phyloP scores from a whole-genome alignment of 1,140 invertebrate species.

The Drosophila rhopaloa region DNA sequence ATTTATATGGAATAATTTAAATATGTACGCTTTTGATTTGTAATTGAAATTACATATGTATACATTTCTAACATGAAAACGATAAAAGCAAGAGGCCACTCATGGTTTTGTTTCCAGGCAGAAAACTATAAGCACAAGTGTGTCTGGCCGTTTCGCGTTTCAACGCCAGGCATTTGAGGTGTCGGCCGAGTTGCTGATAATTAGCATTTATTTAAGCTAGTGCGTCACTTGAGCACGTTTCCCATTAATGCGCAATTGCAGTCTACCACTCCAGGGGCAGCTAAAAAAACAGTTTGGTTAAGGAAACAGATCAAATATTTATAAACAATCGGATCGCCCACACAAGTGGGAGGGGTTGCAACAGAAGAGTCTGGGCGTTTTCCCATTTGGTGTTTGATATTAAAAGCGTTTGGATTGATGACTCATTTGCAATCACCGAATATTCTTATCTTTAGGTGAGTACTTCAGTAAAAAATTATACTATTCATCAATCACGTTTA shows the following conservation, averaged over 20 bases:
- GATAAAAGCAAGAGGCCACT: constrained; percentile 24
- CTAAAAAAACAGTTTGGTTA: constrained; percentile 4
- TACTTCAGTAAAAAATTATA: no score
- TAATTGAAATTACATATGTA: constrained; percentile 77
- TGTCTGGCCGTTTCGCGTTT: constrained; percentile 19
- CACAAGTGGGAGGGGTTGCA: constrained; percentile 7
- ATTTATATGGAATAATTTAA: constrained; percentile 80
- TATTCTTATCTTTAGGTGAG: background rate
- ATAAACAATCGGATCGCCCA: constrained; percentile 6
- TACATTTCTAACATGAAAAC: constrained; percentile 52
- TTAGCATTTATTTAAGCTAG: constrained; percentile 32
- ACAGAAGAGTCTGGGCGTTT: constrained; percentile 8
- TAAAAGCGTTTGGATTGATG: background rate
- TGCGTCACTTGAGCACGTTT: constrained; percentile 47
- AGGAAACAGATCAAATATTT: constrained; percentile 28
- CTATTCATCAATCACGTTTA: background rate
- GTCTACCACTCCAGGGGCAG: constrained; percentile 2
- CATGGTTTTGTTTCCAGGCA: constrained; percentile 13
- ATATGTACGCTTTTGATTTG: constrained; percentile 77
- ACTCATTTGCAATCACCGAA: background rate
- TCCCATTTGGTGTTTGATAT: background rate
- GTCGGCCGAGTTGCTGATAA: constrained; percentile 29
- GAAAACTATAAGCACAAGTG: constrained; percentile 16
- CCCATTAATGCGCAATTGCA: constrained; percentile 42
- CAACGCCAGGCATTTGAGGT: background rate